Percentiles rank a stretch among this genome's conserved stretches.
Evolutionary conservation across 2,797 vertebrate genomes (phyloP).

Genomic region (Ctenopoma kingsleyae): DNA sequence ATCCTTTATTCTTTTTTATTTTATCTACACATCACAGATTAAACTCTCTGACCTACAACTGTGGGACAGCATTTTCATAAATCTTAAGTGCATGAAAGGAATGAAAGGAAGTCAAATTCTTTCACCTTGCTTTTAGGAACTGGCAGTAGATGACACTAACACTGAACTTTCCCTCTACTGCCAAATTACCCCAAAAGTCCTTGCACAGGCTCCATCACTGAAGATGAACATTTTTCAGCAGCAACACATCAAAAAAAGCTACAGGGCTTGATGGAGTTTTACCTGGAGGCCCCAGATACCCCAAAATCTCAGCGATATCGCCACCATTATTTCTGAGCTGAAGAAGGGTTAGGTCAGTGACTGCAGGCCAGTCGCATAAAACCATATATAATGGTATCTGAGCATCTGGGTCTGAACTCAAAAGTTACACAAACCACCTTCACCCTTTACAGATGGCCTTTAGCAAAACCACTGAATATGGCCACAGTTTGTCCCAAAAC

Average conservation of each 20-base stretch:
- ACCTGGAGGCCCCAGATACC: slow-evolving; percentile 8
- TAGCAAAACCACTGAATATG: not conserved
- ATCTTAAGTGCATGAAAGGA: slow-evolving; percentile 3
- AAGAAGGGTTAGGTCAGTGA: not conserved
- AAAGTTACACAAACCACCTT: not conserved
- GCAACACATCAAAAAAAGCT: not conserved
- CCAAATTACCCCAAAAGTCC: not conserved
- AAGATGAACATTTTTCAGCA: not conserved
- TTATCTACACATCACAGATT: slow-evolving; percentile 33
- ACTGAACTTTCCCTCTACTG: not conserved
- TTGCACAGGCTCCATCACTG: not conserved
- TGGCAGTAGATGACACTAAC: not conserved
- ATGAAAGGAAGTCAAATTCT: not conserved
- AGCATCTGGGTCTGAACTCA: not conserved
- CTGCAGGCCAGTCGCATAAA: not conserved
- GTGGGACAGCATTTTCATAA: not conserved
- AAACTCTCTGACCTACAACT: slow-evolving; percentile 7
- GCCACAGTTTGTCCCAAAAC: too few relatives aligned
- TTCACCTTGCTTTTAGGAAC: not conserved
- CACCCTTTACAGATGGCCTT: not conserved
- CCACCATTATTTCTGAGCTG: not conserved
- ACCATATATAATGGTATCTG: not conserved
- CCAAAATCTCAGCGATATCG: not conserved
- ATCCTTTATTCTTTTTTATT: slow-evolving; percentile 15
- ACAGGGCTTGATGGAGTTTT: slow-evolving; percentile 4